Conservation (phyloP, 2,797 vertebrate species). For the Falco cherrug region DNA sequence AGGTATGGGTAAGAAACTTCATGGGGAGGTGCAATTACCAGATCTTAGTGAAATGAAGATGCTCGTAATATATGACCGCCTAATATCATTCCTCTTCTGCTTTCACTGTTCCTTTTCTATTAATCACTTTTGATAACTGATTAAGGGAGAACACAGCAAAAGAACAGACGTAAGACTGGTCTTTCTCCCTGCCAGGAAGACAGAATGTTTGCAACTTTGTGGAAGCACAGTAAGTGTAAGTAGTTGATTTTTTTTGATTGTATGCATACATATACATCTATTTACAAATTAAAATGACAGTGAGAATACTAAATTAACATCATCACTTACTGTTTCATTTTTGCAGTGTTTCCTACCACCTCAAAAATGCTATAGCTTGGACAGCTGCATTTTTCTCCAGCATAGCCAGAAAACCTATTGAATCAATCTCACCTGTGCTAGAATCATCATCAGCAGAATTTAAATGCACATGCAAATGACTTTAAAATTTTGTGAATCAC, state of each 20-base stretch:
- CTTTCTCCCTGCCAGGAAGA: not conserved
- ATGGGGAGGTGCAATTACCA: not conserved
- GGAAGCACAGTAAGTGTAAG: not conserved
- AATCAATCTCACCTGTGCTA: not conserved
- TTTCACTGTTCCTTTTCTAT: not conserved
- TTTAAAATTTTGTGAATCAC: constrained; percentile 36
- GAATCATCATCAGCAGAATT: not conserved
- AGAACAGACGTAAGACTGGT: not conserved
- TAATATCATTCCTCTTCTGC: not conserved
- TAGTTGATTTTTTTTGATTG: not conserved
- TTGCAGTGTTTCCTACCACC: not conserved
- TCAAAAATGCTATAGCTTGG: constrained; percentile 22
- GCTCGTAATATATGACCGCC: not conserved
- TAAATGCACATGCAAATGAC: constrained; percentile 24
- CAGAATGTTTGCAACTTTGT: not conserved
- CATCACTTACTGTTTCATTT: not conserved
- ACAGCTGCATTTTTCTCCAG: not conserved
- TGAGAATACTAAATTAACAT: not conserved
- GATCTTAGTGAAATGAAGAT: not conserved
- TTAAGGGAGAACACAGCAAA: not conserved
- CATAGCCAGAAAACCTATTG: not conserved
- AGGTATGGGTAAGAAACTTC: not conserved
- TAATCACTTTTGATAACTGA: not conserved
- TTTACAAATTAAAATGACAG: not conserved
- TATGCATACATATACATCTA: not conserved